Percentiles rank a stretch among this genome's conserved stretches.
Evolutionary conservation across 2,113 vertebrate species (phyloP).

Genomic region (Limnothrissa miodon): DNA sequence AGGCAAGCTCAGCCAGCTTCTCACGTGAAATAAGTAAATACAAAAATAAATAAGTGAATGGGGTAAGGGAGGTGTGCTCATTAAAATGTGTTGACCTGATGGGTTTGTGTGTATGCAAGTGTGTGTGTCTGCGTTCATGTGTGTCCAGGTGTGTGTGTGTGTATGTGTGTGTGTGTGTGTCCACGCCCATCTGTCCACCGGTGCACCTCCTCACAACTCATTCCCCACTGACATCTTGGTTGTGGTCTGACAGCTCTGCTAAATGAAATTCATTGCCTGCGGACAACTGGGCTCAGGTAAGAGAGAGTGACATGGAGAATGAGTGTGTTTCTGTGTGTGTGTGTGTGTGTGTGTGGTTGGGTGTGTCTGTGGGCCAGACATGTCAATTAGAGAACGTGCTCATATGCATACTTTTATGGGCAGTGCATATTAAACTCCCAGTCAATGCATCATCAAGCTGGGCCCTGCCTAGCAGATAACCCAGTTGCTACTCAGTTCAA

Average conservation of each 20-base stretch:
- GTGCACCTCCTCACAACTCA: background rate
- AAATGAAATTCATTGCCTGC: conserved; percentile 14
- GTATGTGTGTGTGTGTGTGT: background rate
- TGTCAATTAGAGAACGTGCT: background rate
- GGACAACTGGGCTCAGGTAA: background rate
- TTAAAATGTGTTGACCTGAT: background rate
- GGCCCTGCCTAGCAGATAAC: background rate
- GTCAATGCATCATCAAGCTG: background rate
- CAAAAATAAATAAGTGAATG: background rate
- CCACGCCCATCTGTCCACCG: background rate
- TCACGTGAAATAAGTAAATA: conserved; percentile 4
- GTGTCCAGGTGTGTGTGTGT: background rate
- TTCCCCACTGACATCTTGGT: background rate
- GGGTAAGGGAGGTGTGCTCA: background rate
- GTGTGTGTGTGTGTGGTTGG: background rate
- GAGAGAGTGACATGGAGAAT: background rate
- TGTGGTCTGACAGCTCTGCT: conserved; percentile 15
- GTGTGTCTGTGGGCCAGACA: background rate
- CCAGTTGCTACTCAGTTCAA: background rate
- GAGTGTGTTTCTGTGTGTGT: background rate
- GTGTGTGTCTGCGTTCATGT: background rate
- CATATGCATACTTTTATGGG: background rate
- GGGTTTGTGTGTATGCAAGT: background rate
- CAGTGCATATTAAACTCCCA: background rate
- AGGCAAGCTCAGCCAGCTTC: background rate